phyloP scores from a whole-genome alignment of 2,113 vertebrate genomes.

The Thalassarche chlororhynchos region DNA sequence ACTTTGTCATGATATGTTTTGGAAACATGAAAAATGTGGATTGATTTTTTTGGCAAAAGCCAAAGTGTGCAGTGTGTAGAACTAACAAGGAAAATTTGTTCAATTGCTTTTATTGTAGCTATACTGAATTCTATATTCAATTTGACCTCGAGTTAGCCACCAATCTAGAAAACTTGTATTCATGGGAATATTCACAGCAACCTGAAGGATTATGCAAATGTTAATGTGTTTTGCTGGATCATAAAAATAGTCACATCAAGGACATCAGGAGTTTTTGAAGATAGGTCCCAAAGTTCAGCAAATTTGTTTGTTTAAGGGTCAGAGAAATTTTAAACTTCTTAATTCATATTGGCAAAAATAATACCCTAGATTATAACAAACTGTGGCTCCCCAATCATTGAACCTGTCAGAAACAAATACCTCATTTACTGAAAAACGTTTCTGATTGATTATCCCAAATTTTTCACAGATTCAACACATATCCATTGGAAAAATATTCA shows the following conservation, averaged over 20 bases:
- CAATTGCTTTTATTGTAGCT: background rate
- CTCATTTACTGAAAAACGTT: background rate
- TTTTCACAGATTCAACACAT: background rate
- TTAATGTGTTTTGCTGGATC: background rate
- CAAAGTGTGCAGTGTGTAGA: background rate
- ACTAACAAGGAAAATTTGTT: background rate
- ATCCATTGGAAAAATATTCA: background rate
- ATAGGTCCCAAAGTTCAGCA: background rate
- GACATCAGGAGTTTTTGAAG: background rate
- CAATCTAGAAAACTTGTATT: background rate
- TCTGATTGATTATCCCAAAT: background rate
- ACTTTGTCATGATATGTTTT: background rate
- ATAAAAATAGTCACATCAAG: background rate
- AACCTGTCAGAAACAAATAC: background rate
- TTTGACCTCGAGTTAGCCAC: background rate
- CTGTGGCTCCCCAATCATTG: background rate
- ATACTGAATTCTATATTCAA: background rate
- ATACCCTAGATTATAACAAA: background rate
- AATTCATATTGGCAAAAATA: background rate
- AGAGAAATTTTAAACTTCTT: background rate
- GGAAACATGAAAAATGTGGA: background rate
- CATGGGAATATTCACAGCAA: background rate
- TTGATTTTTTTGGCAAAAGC: background rate
- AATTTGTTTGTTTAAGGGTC: background rate
- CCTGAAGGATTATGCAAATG: background rate